Percentiles rank a stretch among this genome's conserved stretches.
phyloP scores from a whole-genome alignment of 2,888 invertebrate genomes.

The Amblyjoppa proteus region DNA sequence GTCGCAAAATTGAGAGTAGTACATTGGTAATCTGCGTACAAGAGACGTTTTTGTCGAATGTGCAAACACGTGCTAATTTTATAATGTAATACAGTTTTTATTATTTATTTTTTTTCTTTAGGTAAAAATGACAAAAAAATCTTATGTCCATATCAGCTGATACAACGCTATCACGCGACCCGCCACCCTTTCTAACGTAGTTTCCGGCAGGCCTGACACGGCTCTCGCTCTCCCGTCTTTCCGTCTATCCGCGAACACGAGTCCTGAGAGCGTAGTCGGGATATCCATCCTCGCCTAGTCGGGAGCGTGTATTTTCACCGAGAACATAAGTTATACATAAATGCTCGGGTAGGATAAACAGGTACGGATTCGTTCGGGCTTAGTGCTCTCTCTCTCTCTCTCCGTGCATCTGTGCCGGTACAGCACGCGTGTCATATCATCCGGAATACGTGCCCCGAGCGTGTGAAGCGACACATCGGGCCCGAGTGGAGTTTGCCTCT shows the following conservation, averaged over 20 bases:
- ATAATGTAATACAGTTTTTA: too few species aligned
- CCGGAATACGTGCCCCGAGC: constrained; percentile 56
- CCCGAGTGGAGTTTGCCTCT: constrained; percentile 36
- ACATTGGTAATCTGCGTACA: too few species aligned
- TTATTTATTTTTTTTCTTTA: too few species aligned
- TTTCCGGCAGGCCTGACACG: neutral
- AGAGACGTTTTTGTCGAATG: too few species aligned
- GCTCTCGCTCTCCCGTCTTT: neutral
- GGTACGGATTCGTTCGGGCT: constrained; percentile 60
- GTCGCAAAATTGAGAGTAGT: too few species aligned
- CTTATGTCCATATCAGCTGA: neutral
- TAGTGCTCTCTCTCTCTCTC: neutral
- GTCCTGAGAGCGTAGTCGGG: neutral
- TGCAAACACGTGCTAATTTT: too few species aligned
- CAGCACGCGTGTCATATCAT: neutral
- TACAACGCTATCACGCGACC: neutral
- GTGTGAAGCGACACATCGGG: constrained; percentile 65
- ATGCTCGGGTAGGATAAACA: constrained; percentile 62
- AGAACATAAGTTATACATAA: constrained; percentile 58
- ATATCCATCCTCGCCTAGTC: neutral
- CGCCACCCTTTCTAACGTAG: neutral
- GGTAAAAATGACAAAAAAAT: too few species aligned
- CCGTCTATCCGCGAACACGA: neutral
- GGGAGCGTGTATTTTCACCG: constrained; percentile 50
- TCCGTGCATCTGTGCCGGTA: constrained; percentile 38